Conservation (phyloP, 1,140 invertebrate species). For the Drosophila auraria region DNA sequence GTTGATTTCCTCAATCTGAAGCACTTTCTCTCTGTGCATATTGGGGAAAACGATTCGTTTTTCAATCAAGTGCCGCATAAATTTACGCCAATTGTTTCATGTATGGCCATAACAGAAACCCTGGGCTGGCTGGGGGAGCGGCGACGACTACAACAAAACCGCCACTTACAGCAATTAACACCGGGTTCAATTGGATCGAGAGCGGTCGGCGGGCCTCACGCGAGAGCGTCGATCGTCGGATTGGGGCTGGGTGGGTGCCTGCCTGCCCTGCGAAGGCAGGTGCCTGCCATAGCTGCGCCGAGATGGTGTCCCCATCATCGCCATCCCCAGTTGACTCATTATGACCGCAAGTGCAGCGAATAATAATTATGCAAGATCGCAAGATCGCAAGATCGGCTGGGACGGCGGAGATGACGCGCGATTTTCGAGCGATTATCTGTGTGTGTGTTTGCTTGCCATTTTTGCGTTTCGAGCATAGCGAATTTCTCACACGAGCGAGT, state of each 20-base stretch:
- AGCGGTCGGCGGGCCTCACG: conserved; percentile 10
- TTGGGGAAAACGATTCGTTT: conserved; percentile 39
- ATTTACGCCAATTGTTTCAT: conserved; percentile 68
- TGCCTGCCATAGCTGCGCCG: background rate
- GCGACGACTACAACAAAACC: conserved; percentile 8
- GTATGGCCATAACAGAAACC: conserved; percentile 13
- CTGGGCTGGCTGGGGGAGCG: background rate
- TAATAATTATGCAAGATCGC: conserved; percentile 20
- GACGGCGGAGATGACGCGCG: background rate
- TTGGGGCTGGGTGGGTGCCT: background rate
- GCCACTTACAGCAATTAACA: conserved; percentile 67
- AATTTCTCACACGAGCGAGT: conserved; percentile 2
- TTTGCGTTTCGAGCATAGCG: background rate
- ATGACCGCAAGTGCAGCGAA: background rate
- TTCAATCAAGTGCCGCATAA: conserved; percentile 66
- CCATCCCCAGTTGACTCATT: conserved; percentile 9
- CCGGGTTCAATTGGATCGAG: conserved; percentile 66
- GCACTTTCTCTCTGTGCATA: background rate
- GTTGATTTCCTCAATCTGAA: too few species aligned
- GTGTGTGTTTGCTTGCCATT: background rate
- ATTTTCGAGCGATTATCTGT: background rate
- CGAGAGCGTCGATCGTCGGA: conserved; percentile 15
- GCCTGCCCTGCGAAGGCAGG: background rate
- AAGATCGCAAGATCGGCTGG: too few species aligned
- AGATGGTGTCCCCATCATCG: conserved; percentile 5